Base-by-base conservation (phyloP, 2,888 invertebrate species). In the Nemotelus nigrinus region DNA sequence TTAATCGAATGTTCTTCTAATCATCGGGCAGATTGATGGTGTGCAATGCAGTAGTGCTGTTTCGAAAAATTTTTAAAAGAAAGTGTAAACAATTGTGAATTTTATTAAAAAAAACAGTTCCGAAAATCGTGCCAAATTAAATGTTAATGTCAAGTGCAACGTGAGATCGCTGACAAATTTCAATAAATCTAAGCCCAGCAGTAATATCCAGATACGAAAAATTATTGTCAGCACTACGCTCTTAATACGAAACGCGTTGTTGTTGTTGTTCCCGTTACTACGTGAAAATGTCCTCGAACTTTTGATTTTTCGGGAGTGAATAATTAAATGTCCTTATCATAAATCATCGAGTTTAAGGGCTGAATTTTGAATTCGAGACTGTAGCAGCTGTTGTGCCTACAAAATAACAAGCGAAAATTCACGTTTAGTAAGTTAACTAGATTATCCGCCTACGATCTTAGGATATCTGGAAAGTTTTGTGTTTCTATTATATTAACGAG, bases 321-420 rank as follows among this genome's bases (percentile, higher is more conserved):
- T 74, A 74, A 74, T 74, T 74, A 60, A 60, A 63, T 60, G 74
- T 60, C 60, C 63, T 48, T 60, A 50, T 57, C 71, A 57, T 72
- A 58, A 57, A 55, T 72, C 71, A 72, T 70, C 71, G 45, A 68
- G 25, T 72, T 74, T 47, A 10, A 60, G 71, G n/a, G 63, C 41
- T 60, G 5, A 60, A 60, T 44, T 68, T 25, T 25, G 25, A 25
- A 25, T 39, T 63, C 63, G 25, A 63, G 44, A 53, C 55, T 50
- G 68, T 41, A 5, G 10, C 74, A 72, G 57, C 72, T 60, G 60
- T 25, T 41, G 70, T 60, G 39, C 50, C 25, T 25, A 25, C 25
- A 25, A 25, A 25, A 25, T 25, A 41, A 48, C 48, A 63, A 70
- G n/a, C 70, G 50, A 5, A 60, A 74, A 74, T 74, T 74, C 43